Evolutionary conservation across 2,888 invertebrate genomes (phyloP).

Genomic region (Blomia tropicalis): DNA sequence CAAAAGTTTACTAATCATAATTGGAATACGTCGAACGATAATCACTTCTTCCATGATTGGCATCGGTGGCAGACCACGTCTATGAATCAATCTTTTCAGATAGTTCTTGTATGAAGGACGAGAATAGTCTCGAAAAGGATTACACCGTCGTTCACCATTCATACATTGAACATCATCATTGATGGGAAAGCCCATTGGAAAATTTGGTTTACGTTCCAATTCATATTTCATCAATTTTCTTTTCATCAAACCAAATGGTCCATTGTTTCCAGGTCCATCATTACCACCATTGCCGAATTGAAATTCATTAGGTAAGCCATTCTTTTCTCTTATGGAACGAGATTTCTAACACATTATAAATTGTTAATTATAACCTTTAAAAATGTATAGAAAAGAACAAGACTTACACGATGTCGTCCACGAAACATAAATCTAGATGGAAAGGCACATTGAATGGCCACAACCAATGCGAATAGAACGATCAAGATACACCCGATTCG

Average conservation of each 20-base stretch:
- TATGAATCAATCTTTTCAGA: neutral
- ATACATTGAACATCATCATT: neutral
- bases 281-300: neutral
- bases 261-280: neutral
- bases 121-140: neutral
- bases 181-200: neutral
- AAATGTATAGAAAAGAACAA: too few species aligned
- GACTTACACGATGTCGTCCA: too few species aligned
- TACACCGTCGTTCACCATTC: neutral
- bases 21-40: neutral
- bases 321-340: neutral
- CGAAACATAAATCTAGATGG: too few species aligned
- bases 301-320: neutral
- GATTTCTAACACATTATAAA: too few species aligned
- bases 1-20: constrained; percentile 2
- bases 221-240: too few species aligned
- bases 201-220: neutral
- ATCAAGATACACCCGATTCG: too few species aligned
- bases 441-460: too few species aligned
- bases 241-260: too few species aligned
- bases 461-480: too few species aligned
- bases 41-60: neutral
- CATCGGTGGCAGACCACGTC: neutral
- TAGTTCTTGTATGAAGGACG: neutral
- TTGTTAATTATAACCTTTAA: too few species aligned